Evolutionary conservation across 1,140 invertebrate species (phyloP).

Genomic region (Drosophila bipectinata): DNA sequence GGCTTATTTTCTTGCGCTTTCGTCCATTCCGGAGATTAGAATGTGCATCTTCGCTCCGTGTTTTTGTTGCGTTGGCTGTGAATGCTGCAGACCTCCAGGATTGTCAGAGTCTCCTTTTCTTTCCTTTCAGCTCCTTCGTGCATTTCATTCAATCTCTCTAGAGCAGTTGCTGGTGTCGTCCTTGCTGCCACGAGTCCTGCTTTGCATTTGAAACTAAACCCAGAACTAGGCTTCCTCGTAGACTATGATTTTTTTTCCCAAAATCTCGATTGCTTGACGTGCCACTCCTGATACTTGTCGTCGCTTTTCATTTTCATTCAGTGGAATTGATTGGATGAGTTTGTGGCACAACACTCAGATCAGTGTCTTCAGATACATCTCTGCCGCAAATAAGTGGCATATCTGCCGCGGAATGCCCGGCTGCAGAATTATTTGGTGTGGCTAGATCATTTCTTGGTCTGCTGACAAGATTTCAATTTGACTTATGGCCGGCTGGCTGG

Average conservation of each 20-base stretch:
- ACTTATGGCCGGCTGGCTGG: slow-evolving; percentile 41
- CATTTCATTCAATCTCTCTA: slow-evolving; percentile 60
- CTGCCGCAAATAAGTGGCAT: slow-evolving; percentile 42
- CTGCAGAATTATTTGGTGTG: slow-evolving; percentile 3
- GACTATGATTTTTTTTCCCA: background rate
- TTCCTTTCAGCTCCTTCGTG: slow-evolving; percentile 51
- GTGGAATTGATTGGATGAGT: slow-evolving; percentile 39
- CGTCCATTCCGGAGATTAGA: slow-evolving; percentile 1
- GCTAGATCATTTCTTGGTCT: slow-evolving; percentile 62
- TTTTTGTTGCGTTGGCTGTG: slow-evolving; percentile 60
- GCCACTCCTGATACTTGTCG: slow-evolving; percentile 10
- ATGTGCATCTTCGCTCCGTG: slow-evolving; percentile 21
- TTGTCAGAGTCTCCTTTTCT: slow-evolving; percentile 13
- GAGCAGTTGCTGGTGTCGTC: background rate
- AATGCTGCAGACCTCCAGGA: slow-evolving; percentile 52
- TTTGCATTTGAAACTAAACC: too few species aligned
- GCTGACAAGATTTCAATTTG: slow-evolving; percentile 69
- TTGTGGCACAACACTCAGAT: slow-evolving; percentile 54
- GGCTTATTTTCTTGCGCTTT: slow-evolving; percentile 54
- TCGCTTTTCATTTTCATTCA: slow-evolving; percentile 19
- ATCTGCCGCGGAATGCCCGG: slow-evolving; percentile 21
- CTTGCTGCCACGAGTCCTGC: background rate
- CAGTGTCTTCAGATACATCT: slow-evolving; percentile 56
- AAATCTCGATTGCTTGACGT: background rate
- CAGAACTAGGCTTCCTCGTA: too few species aligned